Evolutionary conservation across 2,797 vertebrate species (phyloP).

Genomic region (Numenius phaeopus): DNA sequence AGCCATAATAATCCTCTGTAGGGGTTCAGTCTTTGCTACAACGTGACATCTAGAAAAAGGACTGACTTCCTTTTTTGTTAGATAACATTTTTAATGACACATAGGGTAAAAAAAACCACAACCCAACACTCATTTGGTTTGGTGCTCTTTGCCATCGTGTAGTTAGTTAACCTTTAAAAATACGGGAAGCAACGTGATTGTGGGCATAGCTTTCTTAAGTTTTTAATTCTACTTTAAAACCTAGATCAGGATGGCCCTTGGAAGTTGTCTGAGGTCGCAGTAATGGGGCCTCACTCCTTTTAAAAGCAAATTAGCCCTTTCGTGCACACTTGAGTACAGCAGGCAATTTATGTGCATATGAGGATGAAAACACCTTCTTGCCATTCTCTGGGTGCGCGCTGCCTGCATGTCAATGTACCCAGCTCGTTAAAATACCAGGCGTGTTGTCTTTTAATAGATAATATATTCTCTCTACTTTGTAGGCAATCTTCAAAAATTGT

Average conservation of each 20-base stretch:
- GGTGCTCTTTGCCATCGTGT: background rate
- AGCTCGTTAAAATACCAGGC: background rate
- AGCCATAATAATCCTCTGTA: background rate
- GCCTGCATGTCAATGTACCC: background rate
- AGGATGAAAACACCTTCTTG: background rate
- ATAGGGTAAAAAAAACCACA: background rate
- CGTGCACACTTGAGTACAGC: background rate
- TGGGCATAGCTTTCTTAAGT: background rate
- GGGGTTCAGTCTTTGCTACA: constrained; percentile 5
- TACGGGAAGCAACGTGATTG: background rate
- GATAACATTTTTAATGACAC: background rate
- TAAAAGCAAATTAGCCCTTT: background rate
- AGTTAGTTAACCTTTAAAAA: background rate
- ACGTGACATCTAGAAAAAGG: background rate
- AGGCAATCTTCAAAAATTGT: background rate
- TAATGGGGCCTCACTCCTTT: background rate
- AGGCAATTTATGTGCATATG: background rate
- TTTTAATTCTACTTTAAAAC: background rate
- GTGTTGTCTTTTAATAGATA: background rate
- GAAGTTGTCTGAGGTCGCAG: background rate
- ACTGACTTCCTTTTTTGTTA: background rate
- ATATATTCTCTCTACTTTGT: background rate
- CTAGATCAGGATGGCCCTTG: background rate
- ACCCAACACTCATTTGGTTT: background rate
- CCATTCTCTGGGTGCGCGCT: background rate